These are phyloP conservation scores for Paramormyrops hopkinsi DNA, from an alignment of 2,797 vertebrate species.

Conservation along the genomic window DNA sequence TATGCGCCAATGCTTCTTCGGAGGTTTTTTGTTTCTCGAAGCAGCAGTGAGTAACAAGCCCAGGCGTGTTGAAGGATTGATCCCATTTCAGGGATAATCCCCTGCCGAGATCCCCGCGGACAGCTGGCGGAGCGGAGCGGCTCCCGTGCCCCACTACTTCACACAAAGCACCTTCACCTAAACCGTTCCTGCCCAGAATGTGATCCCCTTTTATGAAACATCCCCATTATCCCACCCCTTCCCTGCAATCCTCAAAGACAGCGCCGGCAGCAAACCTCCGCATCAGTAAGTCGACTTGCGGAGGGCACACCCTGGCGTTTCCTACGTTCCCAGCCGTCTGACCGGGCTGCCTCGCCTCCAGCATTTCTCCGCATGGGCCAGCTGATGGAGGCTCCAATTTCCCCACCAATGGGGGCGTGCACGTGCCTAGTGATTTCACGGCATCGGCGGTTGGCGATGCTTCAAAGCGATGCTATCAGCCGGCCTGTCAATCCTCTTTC, in stretches of 20 bases:
- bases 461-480: conserved; percentile 24
- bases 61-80: conserved; percentile 13
- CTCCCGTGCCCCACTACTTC: background rate
- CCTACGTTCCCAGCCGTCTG: background rate
- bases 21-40: background rate
- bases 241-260: background rate
- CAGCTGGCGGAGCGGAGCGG: background rate
- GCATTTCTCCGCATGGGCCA: background rate
- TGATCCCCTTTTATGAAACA: background rate
- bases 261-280: background rate
- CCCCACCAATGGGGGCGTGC: conserved; percentile 50
- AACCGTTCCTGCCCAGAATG: background rate
- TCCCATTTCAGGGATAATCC: conserved; percentile 12
- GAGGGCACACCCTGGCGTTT: background rate
- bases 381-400: conserved; percentile 49
- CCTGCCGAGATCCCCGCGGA: background rate
- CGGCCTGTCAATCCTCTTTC: background rate
- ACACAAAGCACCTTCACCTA: background rate
- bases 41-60: conserved; percentile 52
- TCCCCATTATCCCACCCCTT: background rate
- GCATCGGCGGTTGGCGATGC: conserved; percentile 38
- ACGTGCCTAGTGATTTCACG: conserved; percentile 50
- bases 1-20: background rate
- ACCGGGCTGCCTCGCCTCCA: background rate
- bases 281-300: background rate